A percentile compares a stretch with the other conserved stretches of the same genome.
Conservation (phyloP, 2,113 vertebrate species). For the Dipodomys spectabilis region DNA sequence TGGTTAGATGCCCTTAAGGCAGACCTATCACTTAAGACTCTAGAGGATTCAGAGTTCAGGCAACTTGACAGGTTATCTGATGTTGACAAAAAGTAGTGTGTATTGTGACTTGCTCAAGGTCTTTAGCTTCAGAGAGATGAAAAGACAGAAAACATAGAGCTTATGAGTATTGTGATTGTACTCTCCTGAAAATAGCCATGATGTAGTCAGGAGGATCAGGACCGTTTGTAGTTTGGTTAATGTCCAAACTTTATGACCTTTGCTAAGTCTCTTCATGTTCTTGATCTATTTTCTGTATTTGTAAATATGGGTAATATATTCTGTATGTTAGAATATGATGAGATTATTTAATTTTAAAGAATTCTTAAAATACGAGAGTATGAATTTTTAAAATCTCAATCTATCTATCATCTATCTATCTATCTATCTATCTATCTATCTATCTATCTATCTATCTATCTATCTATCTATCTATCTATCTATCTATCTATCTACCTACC, state of each 20-base stretch:
- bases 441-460: too few species aligned
- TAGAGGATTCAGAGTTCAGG: not conserved
- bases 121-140: not conserved
- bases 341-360: not conserved
- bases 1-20: too few species aligned
- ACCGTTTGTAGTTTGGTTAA: not conserved
- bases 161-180: not conserved
- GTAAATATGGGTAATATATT: not conserved
- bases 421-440: too few species aligned
- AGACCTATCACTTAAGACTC: not conserved
- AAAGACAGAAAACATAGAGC: not conserved
- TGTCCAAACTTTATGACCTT: not conserved
- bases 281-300: conserved; percentile 26
- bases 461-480: too few species aligned
- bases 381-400: too few species aligned
- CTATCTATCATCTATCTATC: too few species aligned
- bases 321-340: not conserved
- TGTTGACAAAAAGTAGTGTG: not conserved
- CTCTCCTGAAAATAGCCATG: not conserved
- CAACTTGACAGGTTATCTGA: not conserved
- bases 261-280: not conserved
- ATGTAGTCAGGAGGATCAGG: not conserved
- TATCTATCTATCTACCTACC: too few species aligned
- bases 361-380: not conserved
- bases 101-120: not conserved